Evolutionary conservation across 2,113 vertebrate species (phyloP).

Genomic region (Craseonycteris thonglongyai): DNA sequence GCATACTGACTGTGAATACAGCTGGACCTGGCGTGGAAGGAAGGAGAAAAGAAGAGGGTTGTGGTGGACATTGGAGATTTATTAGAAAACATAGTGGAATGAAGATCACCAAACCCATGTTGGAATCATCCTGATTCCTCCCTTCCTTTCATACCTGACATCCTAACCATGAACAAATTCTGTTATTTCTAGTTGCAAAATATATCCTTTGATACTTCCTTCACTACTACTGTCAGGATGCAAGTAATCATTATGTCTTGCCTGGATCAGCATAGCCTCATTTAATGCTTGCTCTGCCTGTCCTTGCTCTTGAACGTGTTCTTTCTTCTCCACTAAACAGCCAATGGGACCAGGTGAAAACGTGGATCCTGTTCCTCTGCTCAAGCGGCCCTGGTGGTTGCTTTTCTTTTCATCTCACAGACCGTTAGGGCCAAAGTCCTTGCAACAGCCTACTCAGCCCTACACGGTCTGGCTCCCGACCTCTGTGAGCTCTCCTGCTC

Average conservation of each 20-base stretch:
- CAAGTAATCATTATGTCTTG: neutral
- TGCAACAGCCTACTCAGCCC: fast-evolving
- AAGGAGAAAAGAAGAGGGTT: neutral
- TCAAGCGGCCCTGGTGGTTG: neutral
- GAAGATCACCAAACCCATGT: neutral
- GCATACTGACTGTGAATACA: neutral
- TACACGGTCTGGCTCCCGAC: neutral
- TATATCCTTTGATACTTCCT: neutral
- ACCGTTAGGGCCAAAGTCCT: neutral
- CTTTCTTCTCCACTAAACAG: neutral
- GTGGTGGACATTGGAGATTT: neutral
- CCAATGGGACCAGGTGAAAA: neutral
- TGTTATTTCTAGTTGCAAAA: neutral
- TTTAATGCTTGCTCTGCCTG: neutral
- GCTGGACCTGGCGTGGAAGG: neutral
- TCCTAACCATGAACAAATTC: neutral
- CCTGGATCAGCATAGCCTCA: neutral
- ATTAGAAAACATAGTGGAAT: neutral
- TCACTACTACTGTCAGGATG: fast-evolving
- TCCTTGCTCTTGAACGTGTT: neutral
- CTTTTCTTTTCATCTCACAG: neutral
- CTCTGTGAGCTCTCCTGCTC: neutral
- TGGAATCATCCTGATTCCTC: neutral
- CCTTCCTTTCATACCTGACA: neutral
- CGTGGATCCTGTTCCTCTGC: neutral